Base-by-base conservation (phyloP, 2,797 vertebrate genomes). In the Taeniopygia guttata region DNA sequence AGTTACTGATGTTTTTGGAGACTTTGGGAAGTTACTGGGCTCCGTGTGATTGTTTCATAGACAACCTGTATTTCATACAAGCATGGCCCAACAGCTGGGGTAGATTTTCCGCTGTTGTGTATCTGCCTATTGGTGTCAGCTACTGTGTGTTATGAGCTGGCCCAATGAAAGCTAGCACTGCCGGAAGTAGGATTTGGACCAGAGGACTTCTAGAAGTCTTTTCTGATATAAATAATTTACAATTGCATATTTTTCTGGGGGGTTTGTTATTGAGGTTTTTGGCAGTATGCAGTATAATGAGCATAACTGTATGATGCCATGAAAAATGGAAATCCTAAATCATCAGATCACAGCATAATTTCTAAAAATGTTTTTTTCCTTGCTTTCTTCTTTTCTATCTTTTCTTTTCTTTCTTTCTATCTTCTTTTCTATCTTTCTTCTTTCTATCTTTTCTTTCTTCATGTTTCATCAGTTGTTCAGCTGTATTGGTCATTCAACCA, bases 281-380 rank as follows among this genome's bases (percentile, higher is more conserved):
- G 72, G n/a, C 14, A 40, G 46, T 51, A 42, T 74, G 32, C 32
- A 77, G 56, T 85, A 67, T 95, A 94, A 87, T 72, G 77, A 72
- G 55, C 62, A 72, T 70, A 90, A 84, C 59, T 86, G 64, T 95
- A 84, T 32, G 49, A 92, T 90, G 83, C n/a, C 48, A 56, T 93
- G 82, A 94, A 95, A 97, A 95, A 56, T 74, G 75, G 89, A 93
- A 91, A 94, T 94, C 91, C 76, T 54, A 93, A 89, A 89, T 83
- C 95, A 81, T 93, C 51, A 83, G n/a, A 72, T 69, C 52, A 54
- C 23, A 81, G 81, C 77, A 75, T 58, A 77, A 77, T 92, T 82
- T 90, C 46, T 64, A 72, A 74, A 92, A 56, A 20, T 16, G 1
- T 8, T 19, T 51, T 63, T 42, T 82, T 55, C 20, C 68, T 51